phyloP scores from a whole-genome alignment of 2,113 vertebrate genomes.

The Grus americana region DNA sequence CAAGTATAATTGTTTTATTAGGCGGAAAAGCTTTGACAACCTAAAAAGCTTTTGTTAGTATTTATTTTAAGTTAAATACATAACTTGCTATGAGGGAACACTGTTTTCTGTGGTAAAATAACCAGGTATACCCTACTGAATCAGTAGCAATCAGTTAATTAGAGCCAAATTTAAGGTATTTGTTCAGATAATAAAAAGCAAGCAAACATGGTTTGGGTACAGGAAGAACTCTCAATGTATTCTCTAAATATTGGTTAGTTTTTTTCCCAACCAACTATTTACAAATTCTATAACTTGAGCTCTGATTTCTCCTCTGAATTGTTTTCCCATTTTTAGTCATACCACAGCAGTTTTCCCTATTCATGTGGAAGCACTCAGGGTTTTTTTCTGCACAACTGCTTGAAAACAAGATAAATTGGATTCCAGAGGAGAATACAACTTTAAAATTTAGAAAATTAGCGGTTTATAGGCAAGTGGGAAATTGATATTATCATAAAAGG shows the following conservation, averaged over 20 bases:
- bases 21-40: neutral
- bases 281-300: neutral
- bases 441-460: constrained; percentile 2
- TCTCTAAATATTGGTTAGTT: neutral
- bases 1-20: neutral
- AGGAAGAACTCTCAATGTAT: neutral
- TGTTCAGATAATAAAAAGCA: neutral
- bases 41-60: neutral
- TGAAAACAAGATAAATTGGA: constrained; percentile 10
- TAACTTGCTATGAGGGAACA: neutral
- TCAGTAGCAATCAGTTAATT: neutral
- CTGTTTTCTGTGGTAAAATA: constrained; percentile 18
- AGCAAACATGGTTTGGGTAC: neutral
- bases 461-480: neutral
- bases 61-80: neutral
- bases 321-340: constrained; percentile 5
- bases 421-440: neutral
- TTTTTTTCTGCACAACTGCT: neutral
- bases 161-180: neutral
- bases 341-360: neutral
- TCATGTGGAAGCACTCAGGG: neutral
- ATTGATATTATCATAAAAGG: neutral
- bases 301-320: constrained; percentile 22
- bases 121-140: neutral
- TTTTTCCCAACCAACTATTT: neutral